Conservation (phyloP, 2,888 invertebrate species). For the Parnassius glacialis region DNA sequence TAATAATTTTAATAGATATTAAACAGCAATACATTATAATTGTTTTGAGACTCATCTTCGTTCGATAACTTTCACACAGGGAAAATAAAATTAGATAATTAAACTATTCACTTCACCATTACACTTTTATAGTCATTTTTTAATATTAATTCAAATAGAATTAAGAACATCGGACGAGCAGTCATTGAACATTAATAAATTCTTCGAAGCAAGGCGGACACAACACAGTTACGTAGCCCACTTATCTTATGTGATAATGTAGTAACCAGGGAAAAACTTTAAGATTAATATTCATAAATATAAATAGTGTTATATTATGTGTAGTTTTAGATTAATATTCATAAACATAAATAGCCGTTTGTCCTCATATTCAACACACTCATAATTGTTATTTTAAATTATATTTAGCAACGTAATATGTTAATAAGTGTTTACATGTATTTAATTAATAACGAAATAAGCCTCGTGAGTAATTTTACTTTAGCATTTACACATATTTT, state of each 20-base stretch:
- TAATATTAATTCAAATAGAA: too few species aligned
- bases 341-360: neutral
- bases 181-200: too few species aligned
- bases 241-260: neutral
- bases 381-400: too few species aligned
- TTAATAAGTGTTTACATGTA: too few species aligned
- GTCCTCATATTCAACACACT: too few species aligned
- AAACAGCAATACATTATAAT: neutral
- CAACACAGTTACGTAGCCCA: neutral
- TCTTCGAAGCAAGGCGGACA: neutral
- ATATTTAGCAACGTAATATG: too few species aligned
- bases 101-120: too few species aligned
- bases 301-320: neutral
- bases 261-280: neutral
- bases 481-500: too few species aligned
- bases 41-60: constrained; percentile 5
- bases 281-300: neutral
- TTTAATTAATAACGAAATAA: too few species aligned
- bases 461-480: too few species aligned
- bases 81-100: neutral
- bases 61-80: neutral
- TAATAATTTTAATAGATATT: neutral
- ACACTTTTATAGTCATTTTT: too few species aligned
- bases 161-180: too few species aligned
- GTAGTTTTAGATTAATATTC: neutral